Conservation (phyloP, 2,797 vertebrate genomes). For the Gadopsis marmoratus region DNA sequence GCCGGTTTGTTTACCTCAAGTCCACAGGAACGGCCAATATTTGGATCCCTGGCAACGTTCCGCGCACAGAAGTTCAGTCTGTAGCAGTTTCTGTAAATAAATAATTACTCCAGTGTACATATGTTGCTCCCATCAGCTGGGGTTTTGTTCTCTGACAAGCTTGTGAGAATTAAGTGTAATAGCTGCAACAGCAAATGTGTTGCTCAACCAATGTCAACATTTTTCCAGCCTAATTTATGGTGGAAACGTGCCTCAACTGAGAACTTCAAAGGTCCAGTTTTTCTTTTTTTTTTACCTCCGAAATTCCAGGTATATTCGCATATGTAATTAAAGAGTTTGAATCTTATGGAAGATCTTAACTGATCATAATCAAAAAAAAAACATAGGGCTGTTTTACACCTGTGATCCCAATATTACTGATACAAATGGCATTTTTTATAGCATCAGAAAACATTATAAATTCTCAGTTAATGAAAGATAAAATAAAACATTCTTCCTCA, state of each 20-base stretch:
- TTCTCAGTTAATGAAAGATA: neutral
- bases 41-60: slow-evolving; percentile 64
- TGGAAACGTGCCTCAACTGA: neutral
- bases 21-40: slow-evolving; percentile 54
- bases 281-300: neutral
- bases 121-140: slow-evolving; percentile 61
- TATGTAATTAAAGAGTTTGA: neutral
- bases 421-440: neutral
- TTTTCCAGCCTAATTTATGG: neutral
- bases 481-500: neutral
- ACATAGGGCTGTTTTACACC: neutral
- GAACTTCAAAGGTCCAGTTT: neutral
- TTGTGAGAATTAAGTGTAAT: slow-evolving; percentile 65
- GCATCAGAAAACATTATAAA: neutral
- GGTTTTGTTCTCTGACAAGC: slow-evolving; percentile 63
- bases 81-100: slow-evolving; percentile 68
- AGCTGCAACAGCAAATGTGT: slow-evolving; percentile 59
- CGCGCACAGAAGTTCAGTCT: slow-evolving; percentile 53
- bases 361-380: neutral
- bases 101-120: slow-evolving; percentile 71
- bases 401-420: neutral
- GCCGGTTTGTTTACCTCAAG: slow-evolving; percentile 65
- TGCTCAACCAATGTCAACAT: slow-evolving; percentile 63
- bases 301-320: neutral
- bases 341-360: neutral